Evolutionary conservation across 2,113 vertebrate species (phyloP), one percentile per base, ranked within the genome.

Genomic region (Nothobranchius kuhntae): DNA sequence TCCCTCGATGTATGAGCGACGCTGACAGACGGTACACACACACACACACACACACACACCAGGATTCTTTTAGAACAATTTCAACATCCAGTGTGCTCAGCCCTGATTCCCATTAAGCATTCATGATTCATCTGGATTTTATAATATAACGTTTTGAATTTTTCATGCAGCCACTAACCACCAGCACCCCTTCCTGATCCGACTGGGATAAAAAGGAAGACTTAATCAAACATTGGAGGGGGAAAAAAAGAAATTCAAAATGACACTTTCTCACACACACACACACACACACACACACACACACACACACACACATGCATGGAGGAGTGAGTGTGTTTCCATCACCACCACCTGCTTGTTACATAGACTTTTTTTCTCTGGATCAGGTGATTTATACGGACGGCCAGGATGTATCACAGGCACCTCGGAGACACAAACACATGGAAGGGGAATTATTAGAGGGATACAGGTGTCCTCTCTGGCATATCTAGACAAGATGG

Each of bases 111-210:
- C 87, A 93, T 92, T 91, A 92, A 91, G 83, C 78, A 92, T 93
- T 93, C 81, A 91, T 93, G 87, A 92, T 86, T 92, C 88, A 92
- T 92, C 89, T 90, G 83, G 88, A 91, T 91, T 90, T 91, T 74
- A 83, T 91, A 92, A 91, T 92, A 92, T 89, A 92, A 89, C 75
- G 79, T 75, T 88, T 64, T 92, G 82, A 91, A 92, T 93, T 91
- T 92, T 93, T 92, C 75, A 93, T 92, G 87, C 72, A 47, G 68
- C 58, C 26, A 10, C 30, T 47, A 64, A n/a, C 45, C 46, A 51
- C 35, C 30, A 14, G 14, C 21, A 7, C 30, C 55, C 9, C 26
- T 78, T 80, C 86, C 68, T 83, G 79, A 87, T 83, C 72, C 48
- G 40, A 77, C 71, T 44, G 55, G n/a, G 26, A 57, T 58, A 47